Evolutionary conservation across 2,888 invertebrate genomes (phyloP), one percentile per base, ranked within the genome.

Genomic region (Minunthozetes semirufus): DNA sequence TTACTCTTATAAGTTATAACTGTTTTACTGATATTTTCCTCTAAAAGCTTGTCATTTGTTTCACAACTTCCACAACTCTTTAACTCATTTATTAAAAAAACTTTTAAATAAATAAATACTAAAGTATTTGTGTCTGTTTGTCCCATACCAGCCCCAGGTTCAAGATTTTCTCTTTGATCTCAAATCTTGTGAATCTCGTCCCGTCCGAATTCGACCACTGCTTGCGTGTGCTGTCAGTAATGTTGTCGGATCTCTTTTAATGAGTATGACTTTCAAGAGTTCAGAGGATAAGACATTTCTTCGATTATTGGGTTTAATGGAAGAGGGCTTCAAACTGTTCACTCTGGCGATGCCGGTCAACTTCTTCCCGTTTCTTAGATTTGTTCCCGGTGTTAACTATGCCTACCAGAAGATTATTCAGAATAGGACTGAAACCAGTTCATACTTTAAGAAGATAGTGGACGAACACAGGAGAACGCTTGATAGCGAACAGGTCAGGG

Each of bases 321-420:
- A 93, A 81, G 94, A 94, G 84, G 94, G 94, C 42, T 94, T 94
- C 88, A 87, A 88, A 75, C 86, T 94, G 0, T 93, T 94, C 81
- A 92, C 92, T 13, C 88, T 90, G 80, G 87, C 93, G 61, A 89
- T 89, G 79, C 89, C 89, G 9, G 89, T 91, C 73, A 91, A 92
- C 82, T 93, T 92, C 81, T 88, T 94, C 78, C 93, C 94, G 4
- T 86, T 90, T 0, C 87, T 93, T 81, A 87, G 88, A 76, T 87
- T 86, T 79, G 80, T 88, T 66, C 88, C 88, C 0, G 85, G 85
- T 48, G 81, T 87, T 46, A 84, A 83, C 76, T 82, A 83, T 63
- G 85, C 86, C 0, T 82, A 85, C 59, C 83, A 84, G 76, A 87
- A 89, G 82, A 85, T 89, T 79, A 81, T 84, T 76, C 81, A 85